A percentile compares a stretch with the other conserved stretches of the same genome.
Conservation (phyloP, 2,888 invertebrate species). For the Eudasyphora cyanicolor region DNA sequence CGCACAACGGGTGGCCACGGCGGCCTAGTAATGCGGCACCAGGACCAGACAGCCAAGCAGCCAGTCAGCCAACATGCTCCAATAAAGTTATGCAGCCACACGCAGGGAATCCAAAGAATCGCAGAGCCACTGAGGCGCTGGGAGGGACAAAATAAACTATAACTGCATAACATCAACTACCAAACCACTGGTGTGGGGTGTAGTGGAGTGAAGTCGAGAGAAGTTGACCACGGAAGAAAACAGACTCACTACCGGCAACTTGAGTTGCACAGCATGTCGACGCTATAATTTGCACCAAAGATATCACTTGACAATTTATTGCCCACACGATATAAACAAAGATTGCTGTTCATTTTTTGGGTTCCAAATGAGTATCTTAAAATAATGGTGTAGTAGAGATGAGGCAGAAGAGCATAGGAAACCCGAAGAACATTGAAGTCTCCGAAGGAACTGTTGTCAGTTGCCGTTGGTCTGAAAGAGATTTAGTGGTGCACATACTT, state of each 20-base stretch:
- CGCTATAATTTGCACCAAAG: constrained; percentile 65
- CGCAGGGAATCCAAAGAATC: constrained; percentile 26
- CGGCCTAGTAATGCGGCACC: constrained; percentile 52
- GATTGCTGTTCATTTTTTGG: constrained; percentile 44
- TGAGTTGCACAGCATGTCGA: constrained; percentile 66
- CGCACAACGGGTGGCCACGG: constrained; percentile 62
- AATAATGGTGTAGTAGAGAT: constrained; percentile 19
- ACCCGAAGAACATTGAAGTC: constrained; percentile 17
- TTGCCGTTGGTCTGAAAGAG: neutral
- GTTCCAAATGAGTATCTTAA: constrained; percentile 35
- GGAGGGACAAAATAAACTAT: constrained; percentile 9
- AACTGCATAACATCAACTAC: neutral
- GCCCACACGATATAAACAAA: constrained; percentile 64
- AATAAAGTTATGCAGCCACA: constrained; percentile 56
- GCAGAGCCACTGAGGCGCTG: neutral
- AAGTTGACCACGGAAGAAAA: constrained; percentile 16
- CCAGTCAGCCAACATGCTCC: constrained; percentile 34
- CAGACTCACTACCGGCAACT: constrained; percentile 54
- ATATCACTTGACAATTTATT: constrained; percentile 68
- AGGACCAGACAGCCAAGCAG: constrained; percentile 8
- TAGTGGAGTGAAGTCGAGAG: neutral
- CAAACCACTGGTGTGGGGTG: neutral
- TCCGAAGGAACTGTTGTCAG: neutral
- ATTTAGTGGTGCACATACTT: constrained; percentile 27
- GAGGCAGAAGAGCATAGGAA: constrained; percentile 44